Evolutionary conservation across 2,888 invertebrate species (phyloP).

Genomic region (Rhyacophila evoluta): DNA sequence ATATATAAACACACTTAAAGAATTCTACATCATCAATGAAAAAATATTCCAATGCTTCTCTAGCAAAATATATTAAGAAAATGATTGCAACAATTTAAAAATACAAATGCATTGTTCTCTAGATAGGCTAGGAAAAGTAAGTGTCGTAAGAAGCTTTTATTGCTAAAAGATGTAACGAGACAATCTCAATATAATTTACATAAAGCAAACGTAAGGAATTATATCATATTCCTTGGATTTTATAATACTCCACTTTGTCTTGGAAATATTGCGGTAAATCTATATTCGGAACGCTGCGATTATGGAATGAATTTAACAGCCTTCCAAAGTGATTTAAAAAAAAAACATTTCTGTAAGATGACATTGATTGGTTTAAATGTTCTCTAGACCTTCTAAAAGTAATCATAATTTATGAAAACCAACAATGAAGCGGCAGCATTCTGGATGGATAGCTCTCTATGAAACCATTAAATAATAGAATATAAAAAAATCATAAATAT

Average conservation of each 20-base stretch:
- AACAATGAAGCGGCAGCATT: not conserved
- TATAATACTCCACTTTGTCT: not conserved
- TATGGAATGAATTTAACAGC: not conserved
- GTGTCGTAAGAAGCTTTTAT: constrained; percentile 49
- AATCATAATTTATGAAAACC: not conserved
- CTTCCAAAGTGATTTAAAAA: not conserved
- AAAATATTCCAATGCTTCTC: constrained; percentile 49
- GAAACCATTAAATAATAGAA: not conserved
- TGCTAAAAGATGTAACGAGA: constrained; percentile 39
- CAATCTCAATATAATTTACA: constrained; percentile 24
- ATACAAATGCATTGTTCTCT: constrained; percentile 40
- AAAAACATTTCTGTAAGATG: not conserved
- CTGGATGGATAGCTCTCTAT: not conserved
- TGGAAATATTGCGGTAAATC: not conserved
- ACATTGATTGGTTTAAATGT: not conserved
- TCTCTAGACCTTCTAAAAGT: not conserved
- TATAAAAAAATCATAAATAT: not conserved
- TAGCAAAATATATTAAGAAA: constrained; percentile 51
- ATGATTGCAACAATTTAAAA: constrained; percentile 48
- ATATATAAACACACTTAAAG: constrained; percentile 72
- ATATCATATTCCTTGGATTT: not conserved
- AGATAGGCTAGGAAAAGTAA: constrained; percentile 34
- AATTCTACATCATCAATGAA: constrained; percentile 51
- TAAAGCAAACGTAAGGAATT: not conserved
- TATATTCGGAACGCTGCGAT: not conserved